Conservation (phyloP, 2,888 invertebrate species). For the Brachyopa scutellaris region DNA sequence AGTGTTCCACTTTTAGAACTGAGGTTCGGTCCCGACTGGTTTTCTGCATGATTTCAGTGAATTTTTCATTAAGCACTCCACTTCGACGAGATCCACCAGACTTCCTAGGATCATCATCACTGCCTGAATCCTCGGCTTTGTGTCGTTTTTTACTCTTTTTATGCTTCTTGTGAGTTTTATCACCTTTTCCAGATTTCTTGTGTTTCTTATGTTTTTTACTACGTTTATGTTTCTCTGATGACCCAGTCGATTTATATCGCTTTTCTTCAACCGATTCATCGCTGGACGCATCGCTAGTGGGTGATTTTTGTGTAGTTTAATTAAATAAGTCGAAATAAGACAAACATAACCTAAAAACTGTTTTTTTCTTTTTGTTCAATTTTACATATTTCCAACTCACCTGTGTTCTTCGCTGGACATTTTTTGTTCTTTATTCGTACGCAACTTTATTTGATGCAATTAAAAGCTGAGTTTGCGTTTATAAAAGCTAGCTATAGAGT, state of each 20-base stretch:
- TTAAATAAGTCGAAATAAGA: conserved; percentile 24
- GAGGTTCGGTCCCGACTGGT: conserved; percentile 76
- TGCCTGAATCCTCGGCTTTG: conserved; percentile 78
- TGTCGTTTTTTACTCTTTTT: conserved; percentile 84
- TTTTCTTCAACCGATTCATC: conserved; percentile 76
- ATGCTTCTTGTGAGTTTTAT: conserved; percentile 85
- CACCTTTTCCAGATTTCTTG: conserved; percentile 84
- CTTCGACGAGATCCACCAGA: conserved; percentile 76
- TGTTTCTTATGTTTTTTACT: conserved; percentile 87
- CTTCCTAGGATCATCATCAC: conserved; percentile 67
- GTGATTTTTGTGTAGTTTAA: conserved; percentile 31
- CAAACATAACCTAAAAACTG: conserved; percentile 60
- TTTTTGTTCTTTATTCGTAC: too few species aligned
- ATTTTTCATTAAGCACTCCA: conserved; percentile 78
- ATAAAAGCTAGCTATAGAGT: not conserved
- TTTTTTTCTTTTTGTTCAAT: not conserved
- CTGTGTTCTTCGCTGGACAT: conserved; percentile 72
- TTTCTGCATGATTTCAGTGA: conserved; percentile 80
- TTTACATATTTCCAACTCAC: conserved; percentile 24
- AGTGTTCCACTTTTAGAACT: conserved; percentile 74
- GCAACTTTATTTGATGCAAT: not conserved
- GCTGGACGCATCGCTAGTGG: conserved; percentile 77
- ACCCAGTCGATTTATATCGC: conserved; percentile 74
- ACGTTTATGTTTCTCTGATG: conserved; percentile 83
- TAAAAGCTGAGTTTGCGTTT: not conserved